These are phyloP conservation scores for Germaria angustata DNA, from an alignment of 2,888 invertebrate genomes.

Conservation along the genomic window DNA sequence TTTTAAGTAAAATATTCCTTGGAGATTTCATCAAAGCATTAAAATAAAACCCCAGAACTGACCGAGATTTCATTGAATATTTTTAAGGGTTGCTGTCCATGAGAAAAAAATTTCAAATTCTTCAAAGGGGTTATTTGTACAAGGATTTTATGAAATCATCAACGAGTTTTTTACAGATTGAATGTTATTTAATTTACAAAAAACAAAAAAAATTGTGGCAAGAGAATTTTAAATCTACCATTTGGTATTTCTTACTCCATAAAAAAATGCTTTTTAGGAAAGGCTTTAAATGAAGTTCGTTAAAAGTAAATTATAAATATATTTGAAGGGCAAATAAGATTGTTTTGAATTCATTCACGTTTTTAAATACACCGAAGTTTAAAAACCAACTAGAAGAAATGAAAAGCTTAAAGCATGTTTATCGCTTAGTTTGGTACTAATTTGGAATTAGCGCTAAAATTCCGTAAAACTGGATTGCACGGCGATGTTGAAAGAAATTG, in stretches of 20 bases:
- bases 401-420: too few relatives aligned
- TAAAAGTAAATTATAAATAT: too few relatives aligned
- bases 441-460: too few relatives aligned
- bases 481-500: too few relatives aligned
- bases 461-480: too few relatives aligned
- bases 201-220: too few relatives aligned
- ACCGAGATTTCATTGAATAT: constrained; percentile 61
- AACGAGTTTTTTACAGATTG: background rate
- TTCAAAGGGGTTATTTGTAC: constrained; percentile 26
- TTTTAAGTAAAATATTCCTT: constrained; percentile 9
- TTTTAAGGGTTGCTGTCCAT: constrained; percentile 43
- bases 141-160: background rate
- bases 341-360: too few relatives aligned
- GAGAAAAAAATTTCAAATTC: background rate
- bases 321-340: too few relatives aligned
- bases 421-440: too few relatives aligned
- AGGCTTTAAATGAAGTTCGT: too few relatives aligned
- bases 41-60: constrained; percentile 41
- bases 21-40: constrained; percentile 34
- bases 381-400: too few relatives aligned
- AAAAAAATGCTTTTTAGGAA: background rate
- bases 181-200: background rate
- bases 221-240: background rate
- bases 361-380: too few relatives aligned
- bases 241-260: background rate